Base-by-base conservation (phyloP, 2,113 vertebrate species). In the Rostratula benghalensis region DNA sequence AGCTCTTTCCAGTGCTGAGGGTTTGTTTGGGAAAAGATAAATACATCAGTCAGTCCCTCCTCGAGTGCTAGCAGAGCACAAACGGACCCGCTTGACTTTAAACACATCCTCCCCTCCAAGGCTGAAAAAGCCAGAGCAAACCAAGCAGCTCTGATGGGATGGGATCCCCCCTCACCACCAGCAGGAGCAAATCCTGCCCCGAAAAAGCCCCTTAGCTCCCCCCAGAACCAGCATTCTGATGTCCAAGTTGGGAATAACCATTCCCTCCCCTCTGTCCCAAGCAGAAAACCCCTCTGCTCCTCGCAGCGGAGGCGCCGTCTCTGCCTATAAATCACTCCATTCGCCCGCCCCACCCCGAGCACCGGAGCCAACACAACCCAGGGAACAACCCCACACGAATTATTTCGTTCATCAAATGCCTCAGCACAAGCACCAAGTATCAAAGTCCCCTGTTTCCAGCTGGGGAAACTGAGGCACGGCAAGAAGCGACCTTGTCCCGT, bases 361-460 rank as follows among this genome's bases (percentile, higher is more conserved):
- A 1, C 17, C 1, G 11, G 18, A 53, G 28, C 54, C 3, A 24
- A 50, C 6, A 8, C 53, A 46, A 31, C 57, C 10, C 3, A 2
- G 46, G 8, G 28, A 2, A 23, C 12, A 30, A 18, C 69, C 27
- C 11, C 0, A 0, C 21, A 7, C 8, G 14, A 4, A 50, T 10
- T 5, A 1, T 5, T 5, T 2, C 4, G 3, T 5, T 19, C 57
- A 2, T 13, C 31, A 63, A 59, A 2, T 31, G 14, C 24, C 56
- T 9, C 0, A 3, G 28, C 41, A 8, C 21, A 1, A 18, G 33
- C 1, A 1, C 10, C 7, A 43, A 25, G 23, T 2, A 41, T 1
- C 85, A 18, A 19, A n/a, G 7, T 0, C 5, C 88, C 31, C 3
- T 0, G 21, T 24, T 39, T 17, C 39, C 61, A 35, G 30, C 2